Conservation (phyloP, 1,140 invertebrate genomes). For the Macrocentrus cingulum region DNA sequence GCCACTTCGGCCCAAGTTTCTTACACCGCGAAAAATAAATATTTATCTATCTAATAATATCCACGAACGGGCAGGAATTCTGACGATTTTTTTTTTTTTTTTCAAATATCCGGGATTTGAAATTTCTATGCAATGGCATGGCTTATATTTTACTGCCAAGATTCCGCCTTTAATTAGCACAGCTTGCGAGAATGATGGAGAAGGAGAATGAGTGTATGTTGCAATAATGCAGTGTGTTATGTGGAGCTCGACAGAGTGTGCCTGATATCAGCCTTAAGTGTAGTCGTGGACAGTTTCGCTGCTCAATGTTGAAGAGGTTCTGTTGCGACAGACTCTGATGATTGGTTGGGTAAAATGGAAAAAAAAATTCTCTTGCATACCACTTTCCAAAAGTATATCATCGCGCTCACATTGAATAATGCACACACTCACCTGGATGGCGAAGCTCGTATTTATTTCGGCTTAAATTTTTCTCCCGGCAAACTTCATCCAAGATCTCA, state of each 20-base stretch:
- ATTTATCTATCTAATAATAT: background rate
- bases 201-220: background rate
- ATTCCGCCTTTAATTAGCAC: conserved; percentile 24
- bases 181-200: background rate
- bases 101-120: background rate
- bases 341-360: background rate
- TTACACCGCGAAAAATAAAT: background rate
- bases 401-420: too few species aligned
- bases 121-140: conserved; percentile 11
- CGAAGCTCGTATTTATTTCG: conserved; percentile 74
- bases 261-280: too few species aligned
- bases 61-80: background rate
- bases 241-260: too few species aligned
- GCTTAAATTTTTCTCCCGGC: conserved; percentile 80
- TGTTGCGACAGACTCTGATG: conserved; percentile 1
- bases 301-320: background rate
- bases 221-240: conserved; percentile 1
- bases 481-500: conserved; percentile 72
- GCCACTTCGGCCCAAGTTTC: background rate
- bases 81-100: background rate
- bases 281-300: too few species aligned
- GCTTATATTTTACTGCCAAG: background rate
- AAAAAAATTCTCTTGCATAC: too few species aligned
- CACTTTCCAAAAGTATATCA: background rate
- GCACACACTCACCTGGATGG: conserved; percentile 67